Percentiles rank a stretch among this genome's conserved stretches.
phyloP scores from a whole-genome alignment of 2,113 vertebrate species.

The Boulengeromyrus knoepffleri region DNA sequence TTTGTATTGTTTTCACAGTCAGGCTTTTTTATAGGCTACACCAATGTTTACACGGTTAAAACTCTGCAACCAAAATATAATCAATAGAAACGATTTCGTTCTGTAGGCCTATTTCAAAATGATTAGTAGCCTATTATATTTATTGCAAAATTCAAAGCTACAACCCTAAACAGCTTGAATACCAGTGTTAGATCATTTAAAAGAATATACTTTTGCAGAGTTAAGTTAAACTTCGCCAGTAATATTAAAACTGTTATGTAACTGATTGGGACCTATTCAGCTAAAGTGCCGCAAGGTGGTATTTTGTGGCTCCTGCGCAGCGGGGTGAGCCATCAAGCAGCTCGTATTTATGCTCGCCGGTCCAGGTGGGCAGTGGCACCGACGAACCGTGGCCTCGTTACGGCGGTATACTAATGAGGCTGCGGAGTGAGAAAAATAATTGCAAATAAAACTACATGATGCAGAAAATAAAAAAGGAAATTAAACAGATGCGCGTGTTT shows the following conservation, averaged over 20 bases:
- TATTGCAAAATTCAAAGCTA: background rate
- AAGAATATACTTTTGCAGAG: background rate
- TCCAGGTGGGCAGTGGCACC: constrained; percentile 62
- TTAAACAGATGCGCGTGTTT: constrained; percentile 70
- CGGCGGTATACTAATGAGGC: constrained; percentile 56
- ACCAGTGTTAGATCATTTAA: background rate
- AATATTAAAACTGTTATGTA: background rate
- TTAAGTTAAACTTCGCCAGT: background rate
- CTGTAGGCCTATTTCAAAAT: background rate
- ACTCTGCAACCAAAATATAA: background rate
- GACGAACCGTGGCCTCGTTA: constrained; percentile 64
- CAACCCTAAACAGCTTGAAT: background rate
- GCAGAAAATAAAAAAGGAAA: constrained; percentile 73
- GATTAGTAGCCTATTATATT: background rate
- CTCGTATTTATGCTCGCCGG: constrained; percentile 33
- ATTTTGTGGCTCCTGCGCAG: background rate
- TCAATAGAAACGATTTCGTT: background rate
- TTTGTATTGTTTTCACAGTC: background rate
- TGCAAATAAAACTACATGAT: constrained; percentile 73
- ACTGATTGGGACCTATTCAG: background rate
- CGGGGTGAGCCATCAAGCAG: constrained; percentile 25
- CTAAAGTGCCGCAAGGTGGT: background rate
- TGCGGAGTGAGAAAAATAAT: constrained; percentile 58
- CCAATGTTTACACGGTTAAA: background rate
- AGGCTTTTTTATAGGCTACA: background rate